These are phyloP conservation scores for Perizoma flavofasciatum DNA, from an alignment of 2,888 invertebrate genomes.

Conservation along the genomic window DNA sequence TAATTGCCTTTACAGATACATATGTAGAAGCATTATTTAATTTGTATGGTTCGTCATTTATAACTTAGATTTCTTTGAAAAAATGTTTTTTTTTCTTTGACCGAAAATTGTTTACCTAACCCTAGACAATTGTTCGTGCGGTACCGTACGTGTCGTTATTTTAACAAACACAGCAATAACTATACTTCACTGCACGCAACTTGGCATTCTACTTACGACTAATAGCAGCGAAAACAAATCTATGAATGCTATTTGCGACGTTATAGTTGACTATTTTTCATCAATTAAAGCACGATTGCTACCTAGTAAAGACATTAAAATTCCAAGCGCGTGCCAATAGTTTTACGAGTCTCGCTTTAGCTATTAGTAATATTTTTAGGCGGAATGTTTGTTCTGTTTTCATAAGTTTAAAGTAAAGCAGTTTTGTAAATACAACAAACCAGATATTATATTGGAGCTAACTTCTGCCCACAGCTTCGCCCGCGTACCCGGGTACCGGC, in stretches of 20 bases:
- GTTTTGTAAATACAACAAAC: conserved; percentile 25
- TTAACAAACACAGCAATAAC: conserved; percentile 42
- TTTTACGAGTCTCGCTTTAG: conserved; percentile 6
- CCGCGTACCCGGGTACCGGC: too few species aligned
- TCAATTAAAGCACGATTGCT: conserved; percentile 14
- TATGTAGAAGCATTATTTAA: too few species aligned
- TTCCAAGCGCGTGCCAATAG: conserved; percentile 10
- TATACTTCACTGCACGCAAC: conserved; percentile 37
- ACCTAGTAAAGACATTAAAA: conserved; percentile 13
- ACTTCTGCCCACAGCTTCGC: too few species aligned
- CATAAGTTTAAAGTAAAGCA: conserved; percentile 14
- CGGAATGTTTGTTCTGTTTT: not conserved
- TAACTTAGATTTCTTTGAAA: too few species aligned
- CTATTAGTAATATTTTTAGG: not conserved
- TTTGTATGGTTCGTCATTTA: too few species aligned
- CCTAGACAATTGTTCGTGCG: conserved; percentile 31
- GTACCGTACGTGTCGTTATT: conserved; percentile 44
- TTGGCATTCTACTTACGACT: conserved; percentile 41
- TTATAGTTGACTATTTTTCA: conserved; percentile 16
- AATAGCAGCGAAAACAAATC: conserved; percentile 46
- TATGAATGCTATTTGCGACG: conserved; percentile 20
- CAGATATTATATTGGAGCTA: conserved; percentile 27
- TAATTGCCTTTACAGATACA: too few species aligned
- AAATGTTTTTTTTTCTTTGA: too few species aligned
- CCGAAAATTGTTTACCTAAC: conserved; percentile 19